Conservation (phyloP, 2,797 vertebrate genomes). For the Anableps anableps region DNA sequence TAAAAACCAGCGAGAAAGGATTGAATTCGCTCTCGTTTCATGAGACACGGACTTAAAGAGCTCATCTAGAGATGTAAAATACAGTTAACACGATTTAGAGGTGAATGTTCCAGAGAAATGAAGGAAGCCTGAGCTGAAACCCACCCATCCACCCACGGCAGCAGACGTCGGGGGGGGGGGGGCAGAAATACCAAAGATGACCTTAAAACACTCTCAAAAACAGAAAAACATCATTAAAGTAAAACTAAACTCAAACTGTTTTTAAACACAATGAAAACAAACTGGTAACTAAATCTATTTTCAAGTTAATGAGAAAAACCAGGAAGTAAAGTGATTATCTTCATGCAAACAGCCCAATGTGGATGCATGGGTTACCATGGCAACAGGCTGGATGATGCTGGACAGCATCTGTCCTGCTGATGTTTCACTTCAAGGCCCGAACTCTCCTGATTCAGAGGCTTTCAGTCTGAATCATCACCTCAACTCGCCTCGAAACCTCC, state of each 20-base stretch:
- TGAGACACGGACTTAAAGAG: too few relatives aligned
- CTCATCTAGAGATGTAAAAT: not conserved
- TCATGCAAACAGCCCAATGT: too few relatives aligned
- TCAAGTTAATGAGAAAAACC: too few relatives aligned
- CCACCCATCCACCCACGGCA: too few relatives aligned
- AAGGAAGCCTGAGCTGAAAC: not conserved
- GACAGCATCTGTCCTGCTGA: not conserved
- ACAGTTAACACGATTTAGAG: not conserved
- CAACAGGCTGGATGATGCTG: conserved; percentile 1
- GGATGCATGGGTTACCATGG: not conserved
- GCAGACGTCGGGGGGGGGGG: too few relatives aligned
- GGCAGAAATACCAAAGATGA: too few relatives aligned
- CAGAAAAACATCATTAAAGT: too few relatives aligned
- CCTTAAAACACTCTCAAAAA: not conserved
- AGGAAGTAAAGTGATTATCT: not conserved
- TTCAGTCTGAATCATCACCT: not conserved
- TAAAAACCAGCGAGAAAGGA: not conserved
- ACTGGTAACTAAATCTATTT: too few relatives aligned
- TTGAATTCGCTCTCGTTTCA: too few relatives aligned
- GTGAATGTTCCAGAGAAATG: not conserved
- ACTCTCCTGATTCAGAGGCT: not conserved
- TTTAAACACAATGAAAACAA: too few relatives aligned
- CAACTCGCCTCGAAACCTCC: conserved; percentile 6
- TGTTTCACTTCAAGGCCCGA: not conserved
- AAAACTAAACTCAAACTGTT: too few relatives aligned